Conservation (phyloP, 2,888 invertebrate genomes). For the Zhengitettix transpicula region DNA sequence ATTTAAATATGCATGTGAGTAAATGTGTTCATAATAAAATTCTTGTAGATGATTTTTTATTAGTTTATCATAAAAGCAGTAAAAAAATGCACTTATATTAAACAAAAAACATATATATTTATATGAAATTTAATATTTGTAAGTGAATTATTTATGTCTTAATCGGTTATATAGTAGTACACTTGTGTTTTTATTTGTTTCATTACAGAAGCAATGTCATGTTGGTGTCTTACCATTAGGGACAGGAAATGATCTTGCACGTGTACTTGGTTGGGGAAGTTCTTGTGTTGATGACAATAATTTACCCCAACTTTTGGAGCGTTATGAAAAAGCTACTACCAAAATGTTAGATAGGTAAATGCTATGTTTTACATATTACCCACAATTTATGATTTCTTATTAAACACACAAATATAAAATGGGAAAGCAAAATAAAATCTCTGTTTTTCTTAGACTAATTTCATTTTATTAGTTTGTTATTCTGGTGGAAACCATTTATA, state of each 20-base stretch:
- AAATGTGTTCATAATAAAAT: background rate
- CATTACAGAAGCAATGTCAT: conserved; percentile 68
- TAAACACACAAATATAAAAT: no score
- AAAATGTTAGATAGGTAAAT: conserved; percentile 84
- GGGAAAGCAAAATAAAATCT: no score
- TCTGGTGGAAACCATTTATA: no score
- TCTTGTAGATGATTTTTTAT: background rate
- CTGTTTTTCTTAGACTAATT: no score
- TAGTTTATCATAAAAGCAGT: background rate
- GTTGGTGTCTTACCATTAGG: conserved; percentile 89
- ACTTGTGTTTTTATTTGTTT: background rate
- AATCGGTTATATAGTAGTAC: no score
- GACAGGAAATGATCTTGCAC: conserved; percentile 89
- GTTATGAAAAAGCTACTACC: conserved; percentile 90
- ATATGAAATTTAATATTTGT: no score
- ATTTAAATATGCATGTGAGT: conserved; percentile 85
- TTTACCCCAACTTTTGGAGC: conserved; percentile 76
- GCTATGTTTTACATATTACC: background rate
- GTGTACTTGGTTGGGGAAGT: conserved; percentile 92
- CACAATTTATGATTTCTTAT: no score
- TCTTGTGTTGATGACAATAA: conserved; percentile 92
- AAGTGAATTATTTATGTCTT: no score
- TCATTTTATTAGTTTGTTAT: no score
- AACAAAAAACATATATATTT: no score
- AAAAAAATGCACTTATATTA: background rate